Evolutionary conservation across 2,797 vertebrate species (phyloP).

Genomic region (Etheostoma nigrum): DNA sequence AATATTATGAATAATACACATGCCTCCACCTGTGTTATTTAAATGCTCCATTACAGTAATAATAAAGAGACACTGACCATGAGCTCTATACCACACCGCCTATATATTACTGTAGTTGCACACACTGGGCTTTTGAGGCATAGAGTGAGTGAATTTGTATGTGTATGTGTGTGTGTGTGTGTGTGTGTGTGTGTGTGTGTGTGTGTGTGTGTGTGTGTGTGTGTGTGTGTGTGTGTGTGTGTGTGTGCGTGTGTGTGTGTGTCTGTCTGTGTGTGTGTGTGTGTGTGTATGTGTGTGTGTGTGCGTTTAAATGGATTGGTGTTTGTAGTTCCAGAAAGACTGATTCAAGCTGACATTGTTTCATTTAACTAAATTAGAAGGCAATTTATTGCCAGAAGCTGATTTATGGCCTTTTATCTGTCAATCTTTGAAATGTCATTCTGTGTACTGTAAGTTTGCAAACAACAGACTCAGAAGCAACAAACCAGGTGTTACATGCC

Average conservation of each 20-base stretch:
- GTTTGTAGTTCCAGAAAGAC: conserved; percentile 13
- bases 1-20: conserved; percentile 48
- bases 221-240: not conserved
- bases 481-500: conserved; percentile 20
- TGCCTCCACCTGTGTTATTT: conserved; percentile 45
- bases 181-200: not conserved
- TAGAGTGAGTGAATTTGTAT: not conserved
- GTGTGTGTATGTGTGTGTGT: not conserved
- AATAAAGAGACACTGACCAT: conserved; percentile 31
- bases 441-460: conserved; percentile 18
- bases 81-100: conserved; percentile 18
- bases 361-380: conserved; percentile 31
- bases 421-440: conserved; percentile 20
- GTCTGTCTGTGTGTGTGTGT: not conserved
- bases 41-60: conserved; percentile 44
- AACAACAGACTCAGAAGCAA: conserved; percentile 25
- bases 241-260: not conserved
- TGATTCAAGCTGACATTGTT: conserved; percentile 27
- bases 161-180: conserved; percentile 1
- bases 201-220: not conserved
- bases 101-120: not conserved
- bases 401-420: conserved; percentile 26
- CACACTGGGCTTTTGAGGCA: not conserved
- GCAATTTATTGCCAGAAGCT: conserved; percentile 9
- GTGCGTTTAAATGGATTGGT: not conserved